A percentile compares a stretch with the other conserved stretches of the same genome.
phyloP scores from a whole-genome alignment of 2,113 vertebrate species.

The Bufo gargarizans region DNA sequence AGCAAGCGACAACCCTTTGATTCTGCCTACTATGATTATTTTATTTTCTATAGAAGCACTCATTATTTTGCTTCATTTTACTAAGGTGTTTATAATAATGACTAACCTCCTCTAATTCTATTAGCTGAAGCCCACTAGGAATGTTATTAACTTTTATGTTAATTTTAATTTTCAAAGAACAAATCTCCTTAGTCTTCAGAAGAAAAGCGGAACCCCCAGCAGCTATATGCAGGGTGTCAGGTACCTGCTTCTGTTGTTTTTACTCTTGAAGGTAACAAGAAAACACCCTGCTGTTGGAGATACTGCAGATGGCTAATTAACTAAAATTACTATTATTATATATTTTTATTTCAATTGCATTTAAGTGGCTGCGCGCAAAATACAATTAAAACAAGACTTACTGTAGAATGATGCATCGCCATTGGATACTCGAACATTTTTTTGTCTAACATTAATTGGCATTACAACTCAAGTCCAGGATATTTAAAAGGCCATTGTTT shows the following conservation, averaged over 20 bases:
- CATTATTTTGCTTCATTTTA: slow-evolving; percentile 58
- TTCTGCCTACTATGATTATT: slow-evolving; percentile 55
- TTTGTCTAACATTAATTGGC: background rate
- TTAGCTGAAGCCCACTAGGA: slow-evolving; percentile 62
- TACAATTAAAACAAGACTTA: slow-evolving; percentile 20
- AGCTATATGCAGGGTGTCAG: slow-evolving; percentile 47
- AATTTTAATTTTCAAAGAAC: slow-evolving; percentile 61
- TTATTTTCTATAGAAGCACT: slow-evolving; percentile 57
- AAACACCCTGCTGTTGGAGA: background rate
- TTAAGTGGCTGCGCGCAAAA: slow-evolving; percentile 57
- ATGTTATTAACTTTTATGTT: slow-evolving; percentile 64
- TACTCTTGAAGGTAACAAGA: slow-evolving; percentile 55
- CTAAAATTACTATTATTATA: slow-evolving; percentile 50
- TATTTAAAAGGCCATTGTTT: slow-evolving; percentile 34
- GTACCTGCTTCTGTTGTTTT: slow-evolving; percentile 60
- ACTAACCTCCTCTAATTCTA: slow-evolving; percentile 55
- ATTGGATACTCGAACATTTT: fast-evolving
- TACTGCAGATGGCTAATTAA: slow-evolving; percentile 53
- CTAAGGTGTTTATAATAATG: slow-evolving; percentile 59
- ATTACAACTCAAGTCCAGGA: background rate
- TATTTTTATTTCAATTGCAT: slow-evolving; percentile 52
- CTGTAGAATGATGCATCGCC: background rate
- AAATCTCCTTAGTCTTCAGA: slow-evolving; percentile 51
- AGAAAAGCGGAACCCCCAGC: slow-evolving; percentile 60
- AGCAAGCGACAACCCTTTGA: slow-evolving; percentile 46